Conservation (phyloP, 2,888 invertebrate genomes). For the Orthosia cruda region DNA sequence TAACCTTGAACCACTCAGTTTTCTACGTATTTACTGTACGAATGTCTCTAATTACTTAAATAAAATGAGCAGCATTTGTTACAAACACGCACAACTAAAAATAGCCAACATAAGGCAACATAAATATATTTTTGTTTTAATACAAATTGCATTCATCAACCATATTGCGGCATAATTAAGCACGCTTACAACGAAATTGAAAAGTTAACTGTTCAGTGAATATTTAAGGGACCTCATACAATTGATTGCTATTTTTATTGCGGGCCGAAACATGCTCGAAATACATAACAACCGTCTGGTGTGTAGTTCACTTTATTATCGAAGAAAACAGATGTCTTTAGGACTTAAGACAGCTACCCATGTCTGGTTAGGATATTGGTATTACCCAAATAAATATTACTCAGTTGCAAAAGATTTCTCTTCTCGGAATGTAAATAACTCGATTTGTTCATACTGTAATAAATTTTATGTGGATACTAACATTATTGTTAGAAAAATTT, state of each 20-base stretch:
- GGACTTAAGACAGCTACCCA: slow-evolving; percentile 6
- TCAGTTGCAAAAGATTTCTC: slow-evolving; percentile 15
- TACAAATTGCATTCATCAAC: slow-evolving; percentile 37
- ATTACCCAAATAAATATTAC: slow-evolving; percentile 39
- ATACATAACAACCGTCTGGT: slow-evolving; percentile 7
- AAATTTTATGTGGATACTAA: slow-evolving; percentile 1
- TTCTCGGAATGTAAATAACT: slow-evolving; percentile 32
- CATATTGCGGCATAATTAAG: slow-evolving; percentile 42
- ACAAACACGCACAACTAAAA: slow-evolving; percentile 15
- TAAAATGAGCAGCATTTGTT: not conserved
- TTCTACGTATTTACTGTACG: slow-evolving; percentile 9
- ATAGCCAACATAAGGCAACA: slow-evolving; percentile 1
- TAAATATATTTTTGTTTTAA: slow-evolving; percentile 6
- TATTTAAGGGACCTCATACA: slow-evolving; percentile 24
- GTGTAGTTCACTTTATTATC: slow-evolving; percentile 18
- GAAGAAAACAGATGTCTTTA: slow-evolving; percentile 34
- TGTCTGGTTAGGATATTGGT: slow-evolving; percentile 40
- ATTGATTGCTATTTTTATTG: slow-evolving; percentile 47
- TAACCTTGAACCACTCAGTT: not conserved
- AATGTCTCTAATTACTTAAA: slow-evolving; percentile 20
- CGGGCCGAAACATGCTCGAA: slow-evolving; percentile 27
- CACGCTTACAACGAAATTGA: slow-evolving; percentile 33
- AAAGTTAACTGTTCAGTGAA: slow-evolving; percentile 52
- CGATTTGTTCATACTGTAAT: slow-evolving; percentile 9
- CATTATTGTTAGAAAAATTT: slow-evolving; percentile 4